Evolutionary conservation across 2,888 invertebrate species (phyloP), one percentile per base, ranked within the genome.

Genomic region (Stomorhina lunata): DNA sequence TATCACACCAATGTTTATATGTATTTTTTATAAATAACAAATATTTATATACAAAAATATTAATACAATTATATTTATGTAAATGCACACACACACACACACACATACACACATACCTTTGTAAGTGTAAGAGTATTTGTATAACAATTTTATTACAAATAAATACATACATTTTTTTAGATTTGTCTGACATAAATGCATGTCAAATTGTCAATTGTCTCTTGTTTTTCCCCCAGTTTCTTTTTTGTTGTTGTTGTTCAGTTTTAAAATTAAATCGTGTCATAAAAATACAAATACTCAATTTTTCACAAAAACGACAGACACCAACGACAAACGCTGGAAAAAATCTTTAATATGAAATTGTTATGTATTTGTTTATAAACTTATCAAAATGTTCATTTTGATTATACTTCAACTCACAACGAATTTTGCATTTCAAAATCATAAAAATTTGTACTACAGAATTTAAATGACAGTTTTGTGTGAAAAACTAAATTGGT

Each of bases 201-300:
- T 78, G 81, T 82, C 81, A 78, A 82, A 73, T 65, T 78, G 81
- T 82, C 81, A 82, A 82, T 82, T 78, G 69, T 66, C 69, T 71
- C 17, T 34, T 57, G 22, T 61, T 34, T 59, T 72, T 72, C 12
- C 57, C 20, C 12, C 45, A 27, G 7, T 25, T 17, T 34, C 10
- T 34, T 27, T 61, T 27, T 48, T n/a, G 20, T 32, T 15, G 12
- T n/a, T 20, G 6, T 43, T 3, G 57, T 12, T 25, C 3, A 9
- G 6, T 22, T 32, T 45, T 63, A 55, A n/a, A n/a, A n/a, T 34
- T 9, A 57, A 61, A 50, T 61, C 48, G 37, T 72, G 48, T 61
- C 72, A 72, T 61, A 72, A 72, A 72, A 72, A 61, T 17, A 50
- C 48, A 40, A n/a, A n/a, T 29, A 27, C 48, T 61, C 25, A 48